Percentiles rank a stretch among this genome's conserved stretches.
These are phyloP conservation scores for Boloria euphrosyne DNA, from an alignment of 2,888 invertebrate species.

Conservation along the genomic window DNA sequence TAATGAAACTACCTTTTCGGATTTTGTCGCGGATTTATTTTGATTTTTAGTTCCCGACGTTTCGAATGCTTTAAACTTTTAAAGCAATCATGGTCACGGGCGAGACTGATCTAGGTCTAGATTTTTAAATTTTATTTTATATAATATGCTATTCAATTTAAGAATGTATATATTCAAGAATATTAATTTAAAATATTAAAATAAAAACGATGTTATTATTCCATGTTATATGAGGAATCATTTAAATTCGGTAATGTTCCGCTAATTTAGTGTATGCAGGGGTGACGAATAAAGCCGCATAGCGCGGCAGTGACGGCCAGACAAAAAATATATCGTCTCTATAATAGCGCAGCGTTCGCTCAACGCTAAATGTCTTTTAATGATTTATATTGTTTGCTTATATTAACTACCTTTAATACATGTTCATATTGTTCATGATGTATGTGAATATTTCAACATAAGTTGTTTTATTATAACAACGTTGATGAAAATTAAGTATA, in stretches of 20 bases:
- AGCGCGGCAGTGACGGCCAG: conserved; percentile 35
- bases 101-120: too few relatives aligned
- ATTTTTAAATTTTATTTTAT: too few relatives aligned
- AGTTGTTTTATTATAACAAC: background rate
- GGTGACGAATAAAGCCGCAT: conserved; percentile 43
- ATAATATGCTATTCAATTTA: too few relatives aligned
- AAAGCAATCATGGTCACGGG: too few relatives aligned
- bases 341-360: conserved; percentile 50
- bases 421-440: background rate
- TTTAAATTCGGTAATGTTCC: conserved; percentile 63
- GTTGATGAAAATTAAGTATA: background rate
- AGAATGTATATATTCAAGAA: background rate
- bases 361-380: conserved; percentile 47
- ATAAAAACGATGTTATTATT: conserved; percentile 9
- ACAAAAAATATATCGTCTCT: conserved; percentile 66
- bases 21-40: too few relatives aligned
- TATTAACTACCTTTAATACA: background rate
- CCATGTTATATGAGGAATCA: conserved; percentile 42
- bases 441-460: conserved; percentile 4
- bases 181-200: background rate
- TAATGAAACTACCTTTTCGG: too few relatives aligned
- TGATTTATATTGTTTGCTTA: conserved; percentile 41
- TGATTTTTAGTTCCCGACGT: too few relatives aligned
- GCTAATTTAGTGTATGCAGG: conserved; percentile 53
- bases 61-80: too few relatives aligned